Conservation (phyloP, 2,888 invertebrate genomes). For the Drosophila yooni region DNA sequence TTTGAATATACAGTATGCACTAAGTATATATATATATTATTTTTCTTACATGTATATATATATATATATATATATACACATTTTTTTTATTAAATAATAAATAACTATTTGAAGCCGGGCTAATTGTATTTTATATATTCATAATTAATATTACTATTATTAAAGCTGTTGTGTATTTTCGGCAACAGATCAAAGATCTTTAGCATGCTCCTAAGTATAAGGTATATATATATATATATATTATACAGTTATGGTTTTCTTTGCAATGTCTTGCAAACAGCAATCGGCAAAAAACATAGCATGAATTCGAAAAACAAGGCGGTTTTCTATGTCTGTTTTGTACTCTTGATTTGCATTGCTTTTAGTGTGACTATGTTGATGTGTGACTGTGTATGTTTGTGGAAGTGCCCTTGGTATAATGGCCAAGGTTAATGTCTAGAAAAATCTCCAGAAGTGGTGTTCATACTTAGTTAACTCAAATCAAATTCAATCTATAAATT, state of each 20-base stretch:
- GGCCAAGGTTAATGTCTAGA: slow-evolving; percentile 33
- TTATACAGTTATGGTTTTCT: background rate
- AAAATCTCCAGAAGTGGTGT: slow-evolving; percentile 23
- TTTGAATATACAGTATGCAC: slow-evolving; percentile 2
- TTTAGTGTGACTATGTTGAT: slow-evolving; percentile 8
- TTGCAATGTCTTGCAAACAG: background rate
- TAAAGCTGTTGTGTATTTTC: slow-evolving; percentile 33
- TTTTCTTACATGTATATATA: background rate
- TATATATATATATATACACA: background rate
- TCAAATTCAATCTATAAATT: slow-evolving; percentile 66
- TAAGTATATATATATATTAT: slow-evolving; percentile 7
- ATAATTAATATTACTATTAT: slow-evolving; percentile 15
- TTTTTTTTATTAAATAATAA: slow-evolving; percentile 35
- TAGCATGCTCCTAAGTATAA: background rate
- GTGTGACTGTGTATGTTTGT: background rate
- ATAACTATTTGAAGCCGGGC: slow-evolving; percentile 56
- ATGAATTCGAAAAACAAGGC: background rate
- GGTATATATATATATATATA: background rate
- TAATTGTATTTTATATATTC: slow-evolving; percentile 31
- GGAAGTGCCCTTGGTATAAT: slow-evolving; percentile 19
- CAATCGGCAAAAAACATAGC: background rate
- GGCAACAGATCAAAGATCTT: slow-evolving; percentile 18
- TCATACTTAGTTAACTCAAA: slow-evolving; percentile 49
- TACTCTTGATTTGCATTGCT: slow-evolving; percentile 61
- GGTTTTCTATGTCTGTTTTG: slow-evolving; percentile 54